These are phyloP conservation scores for Notechis scutatus DNA, from an alignment of 2,113 vertebrate species.

Conservation along the genomic window DNA sequence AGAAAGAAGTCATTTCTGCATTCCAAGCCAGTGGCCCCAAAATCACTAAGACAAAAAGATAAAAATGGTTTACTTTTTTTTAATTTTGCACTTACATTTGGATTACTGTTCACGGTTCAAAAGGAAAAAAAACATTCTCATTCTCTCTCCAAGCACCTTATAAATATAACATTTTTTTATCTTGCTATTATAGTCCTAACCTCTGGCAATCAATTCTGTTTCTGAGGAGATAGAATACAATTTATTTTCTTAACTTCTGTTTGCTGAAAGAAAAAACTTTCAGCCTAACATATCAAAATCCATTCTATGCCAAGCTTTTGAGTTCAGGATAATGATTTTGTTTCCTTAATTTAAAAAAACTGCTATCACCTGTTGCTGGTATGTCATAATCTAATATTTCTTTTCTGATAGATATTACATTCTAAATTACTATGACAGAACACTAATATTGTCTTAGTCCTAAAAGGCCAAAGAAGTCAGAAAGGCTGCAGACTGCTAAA, in stretches of 20 bases:
- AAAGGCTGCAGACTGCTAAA: background rate
- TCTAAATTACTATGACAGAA: background rate
- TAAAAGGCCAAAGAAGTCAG: background rate
- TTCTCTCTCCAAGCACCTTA: background rate
- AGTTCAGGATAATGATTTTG: background rate
- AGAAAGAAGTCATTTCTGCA: slow-evolving; percentile 2
- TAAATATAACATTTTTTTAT: background rate
- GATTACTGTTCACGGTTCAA: slow-evolving; percentile 33
- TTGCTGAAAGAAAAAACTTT: slow-evolving; percentile 55
- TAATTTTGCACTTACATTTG: slow-evolving; percentile 29
- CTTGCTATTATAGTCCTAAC: slow-evolving; percentile 29
- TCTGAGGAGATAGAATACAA: slow-evolving; percentile 52
- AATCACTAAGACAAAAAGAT: slow-evolving; percentile 25
- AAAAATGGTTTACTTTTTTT: slow-evolving; percentile 21
- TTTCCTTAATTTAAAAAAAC: background rate
- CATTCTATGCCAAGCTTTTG: background rate
- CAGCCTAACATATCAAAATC: slow-evolving; percentile 47
- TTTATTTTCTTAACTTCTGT: slow-evolving; percentile 64
- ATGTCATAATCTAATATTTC: background rate
- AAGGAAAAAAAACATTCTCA: slow-evolving; percentile 34
- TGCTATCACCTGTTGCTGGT: background rate
- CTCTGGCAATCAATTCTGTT: slow-evolving; percentile 50
- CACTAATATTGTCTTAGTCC: background rate
- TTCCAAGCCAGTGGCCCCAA: slow-evolving; percentile 7
- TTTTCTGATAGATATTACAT: background rate